Evolutionary conservation across 2,113 vertebrate species (phyloP).

Genomic region (Meles meles): DNA sequence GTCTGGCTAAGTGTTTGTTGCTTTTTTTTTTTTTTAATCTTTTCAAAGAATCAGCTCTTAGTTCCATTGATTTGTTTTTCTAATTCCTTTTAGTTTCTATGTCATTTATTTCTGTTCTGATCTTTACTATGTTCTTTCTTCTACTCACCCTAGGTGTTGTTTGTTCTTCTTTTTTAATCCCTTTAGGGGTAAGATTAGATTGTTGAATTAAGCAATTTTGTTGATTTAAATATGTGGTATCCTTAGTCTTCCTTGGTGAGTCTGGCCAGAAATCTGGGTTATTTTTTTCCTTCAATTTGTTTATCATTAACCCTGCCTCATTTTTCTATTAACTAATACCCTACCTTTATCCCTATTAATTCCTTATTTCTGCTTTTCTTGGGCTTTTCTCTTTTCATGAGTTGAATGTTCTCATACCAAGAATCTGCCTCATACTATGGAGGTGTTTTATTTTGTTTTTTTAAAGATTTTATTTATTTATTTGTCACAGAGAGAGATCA

Average conservation of each 20-base stretch:
- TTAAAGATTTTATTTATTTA: too few species aligned
- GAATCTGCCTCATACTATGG: neutral
- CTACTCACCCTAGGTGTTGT: neutral
- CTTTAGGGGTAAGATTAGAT: neutral
- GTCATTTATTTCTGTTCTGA: neutral
- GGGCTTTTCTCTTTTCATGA: neutral
- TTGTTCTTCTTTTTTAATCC: neutral
- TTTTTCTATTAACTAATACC: neutral
- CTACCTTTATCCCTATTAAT: neutral
- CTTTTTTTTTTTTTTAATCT: neutral
- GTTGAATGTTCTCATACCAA: neutral
- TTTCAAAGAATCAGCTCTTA: neutral
- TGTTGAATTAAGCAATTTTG: neutral
- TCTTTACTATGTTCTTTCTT: neutral
- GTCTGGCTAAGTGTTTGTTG: neutral
- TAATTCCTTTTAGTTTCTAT: neutral
- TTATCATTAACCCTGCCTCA: neutral
- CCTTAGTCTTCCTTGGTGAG: neutral
- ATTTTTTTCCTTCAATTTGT: neutral
- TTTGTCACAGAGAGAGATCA: too few species aligned
- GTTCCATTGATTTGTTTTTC: neutral
- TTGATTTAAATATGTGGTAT: neutral
- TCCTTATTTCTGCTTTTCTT: neutral
- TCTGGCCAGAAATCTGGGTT: neutral
- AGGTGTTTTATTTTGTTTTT: neutral